Evolutionary conservation across 2,797 vertebrate genomes (phyloP).

Genomic region (Synaphobranchus kaupii): DNA sequence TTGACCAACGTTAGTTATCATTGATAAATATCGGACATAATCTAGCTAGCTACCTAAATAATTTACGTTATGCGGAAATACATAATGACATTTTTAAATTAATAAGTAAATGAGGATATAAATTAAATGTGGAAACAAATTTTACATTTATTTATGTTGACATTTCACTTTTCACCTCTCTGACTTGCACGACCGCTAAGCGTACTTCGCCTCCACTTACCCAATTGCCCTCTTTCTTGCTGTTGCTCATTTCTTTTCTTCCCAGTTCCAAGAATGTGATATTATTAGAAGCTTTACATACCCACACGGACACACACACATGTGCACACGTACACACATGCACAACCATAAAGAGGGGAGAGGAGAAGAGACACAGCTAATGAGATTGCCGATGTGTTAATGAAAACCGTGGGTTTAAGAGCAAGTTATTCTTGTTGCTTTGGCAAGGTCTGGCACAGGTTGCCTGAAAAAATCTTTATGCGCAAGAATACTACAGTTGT

Average conservation of each 20-base stretch:
- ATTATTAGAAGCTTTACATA: conserved; percentile 11
- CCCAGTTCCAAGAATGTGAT: background rate
- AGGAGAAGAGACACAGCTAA: background rate
- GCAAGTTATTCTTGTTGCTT: background rate
- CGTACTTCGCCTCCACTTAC: background rate
- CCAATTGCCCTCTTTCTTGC: background rate
- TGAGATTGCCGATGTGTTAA: background rate
- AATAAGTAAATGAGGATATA: too few relatives aligned
- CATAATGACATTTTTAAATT: too few relatives aligned
- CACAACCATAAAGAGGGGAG: background rate
- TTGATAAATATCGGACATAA: too few relatives aligned
- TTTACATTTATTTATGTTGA: too few relatives aligned
- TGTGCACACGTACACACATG: background rate
- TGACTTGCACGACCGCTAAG: conserved; percentile 20
- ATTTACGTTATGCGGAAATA: too few relatives aligned
- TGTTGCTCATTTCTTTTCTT: background rate
- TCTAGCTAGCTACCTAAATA: too few relatives aligned
- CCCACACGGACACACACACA: background rate
- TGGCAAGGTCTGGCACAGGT: background rate
- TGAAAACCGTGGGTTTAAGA: background rate
- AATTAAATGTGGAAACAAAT: too few relatives aligned
- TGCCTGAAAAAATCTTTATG: background rate
- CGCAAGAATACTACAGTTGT: background rate
- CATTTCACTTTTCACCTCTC: too few relatives aligned
- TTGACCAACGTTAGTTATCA: too few relatives aligned